Evolutionary conservation across 1,140 invertebrate species (phyloP).

Genomic region (Linepithema humile): DNA sequence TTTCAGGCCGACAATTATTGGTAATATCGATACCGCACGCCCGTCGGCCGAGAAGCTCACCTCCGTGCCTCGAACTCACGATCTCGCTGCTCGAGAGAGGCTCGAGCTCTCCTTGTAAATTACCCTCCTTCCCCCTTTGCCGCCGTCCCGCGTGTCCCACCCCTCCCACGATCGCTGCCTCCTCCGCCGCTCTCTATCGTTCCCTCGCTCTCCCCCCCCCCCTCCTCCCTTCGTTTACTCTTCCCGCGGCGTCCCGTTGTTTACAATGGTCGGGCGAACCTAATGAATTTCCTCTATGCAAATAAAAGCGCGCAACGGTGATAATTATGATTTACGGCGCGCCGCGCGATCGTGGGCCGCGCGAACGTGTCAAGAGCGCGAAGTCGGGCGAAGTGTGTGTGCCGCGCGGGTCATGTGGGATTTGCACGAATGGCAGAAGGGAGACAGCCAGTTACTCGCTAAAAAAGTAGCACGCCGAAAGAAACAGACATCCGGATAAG

Average conservation of each 20-base stretch:
- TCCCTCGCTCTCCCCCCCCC: background rate
- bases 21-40: constrained; percentile 80
- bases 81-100: constrained; percentile 68
- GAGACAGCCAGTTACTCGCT: background rate
- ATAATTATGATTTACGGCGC: constrained; percentile 69
- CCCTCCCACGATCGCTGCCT: constrained; percentile 45
- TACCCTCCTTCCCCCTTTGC: constrained; percentile 55
- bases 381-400: constrained; percentile 9
- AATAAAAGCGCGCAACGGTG: constrained; percentile 63
- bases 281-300: constrained; percentile 67
- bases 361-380: background rate
- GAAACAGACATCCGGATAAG: background rate
- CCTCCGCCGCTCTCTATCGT: constrained; percentile 60
- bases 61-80: constrained; percentile 73
- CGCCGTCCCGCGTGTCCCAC: background rate
- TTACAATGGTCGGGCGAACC: constrained; percentile 63
- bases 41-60: constrained; percentile 70
- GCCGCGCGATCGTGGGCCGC: background rate
- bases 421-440: background rate
- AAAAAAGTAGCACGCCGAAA: background rate
- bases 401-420: background rate
- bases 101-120: constrained; percentile 71
- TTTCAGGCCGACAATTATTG: constrained; percentile 81
- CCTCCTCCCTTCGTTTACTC: background rate
- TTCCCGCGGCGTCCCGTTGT: constrained; percentile 53